Percentiles rank a stretch among this genome's conserved stretches.
Evolutionary conservation across 2,888 invertebrate species (phyloP).

Genomic region (Hypolimnas misippus): DNA sequence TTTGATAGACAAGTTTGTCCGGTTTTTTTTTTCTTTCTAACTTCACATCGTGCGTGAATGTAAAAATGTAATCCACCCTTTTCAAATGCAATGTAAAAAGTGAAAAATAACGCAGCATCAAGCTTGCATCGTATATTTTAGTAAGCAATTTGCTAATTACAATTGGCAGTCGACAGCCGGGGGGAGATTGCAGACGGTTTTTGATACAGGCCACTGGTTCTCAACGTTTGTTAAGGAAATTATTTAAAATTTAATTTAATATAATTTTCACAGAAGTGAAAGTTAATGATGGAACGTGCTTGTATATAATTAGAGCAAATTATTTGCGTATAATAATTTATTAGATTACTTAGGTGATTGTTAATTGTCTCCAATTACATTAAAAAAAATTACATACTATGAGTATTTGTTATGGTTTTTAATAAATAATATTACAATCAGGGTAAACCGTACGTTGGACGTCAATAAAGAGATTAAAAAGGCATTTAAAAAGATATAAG

Average conservation of each 20-base stretch:
- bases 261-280: not conserved
- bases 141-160: slow-evolving; percentile 55
- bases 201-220: slow-evolving; percentile 41
- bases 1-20: no score
- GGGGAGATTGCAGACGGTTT: slow-evolving; percentile 40
- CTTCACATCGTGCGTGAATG: not conserved
- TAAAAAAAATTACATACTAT: no score
- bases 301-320: no score
- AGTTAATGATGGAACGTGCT: not conserved
- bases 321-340: no score
- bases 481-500: no score
- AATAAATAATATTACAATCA: no score
- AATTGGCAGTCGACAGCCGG: slow-evolving; percentile 49
- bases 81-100: slow-evolving; percentile 25
- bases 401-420: no score
- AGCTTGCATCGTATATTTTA: slow-evolving; percentile 42
- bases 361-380: no score
- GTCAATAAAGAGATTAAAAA: no score
- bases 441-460: no score
- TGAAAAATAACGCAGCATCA: slow-evolving; percentile 32
- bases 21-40: not conserved
- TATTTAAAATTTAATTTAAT: slow-evolving; percentile 1
- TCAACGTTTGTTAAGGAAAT: slow-evolving; percentile 33
- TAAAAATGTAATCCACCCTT: slow-evolving; percentile 20
- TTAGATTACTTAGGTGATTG: no score